Evolutionary conservation across 1,140 invertebrate genomes (phyloP), one percentile per base, ranked within the genome.

Genomic region (Drosophila virilis): DNA sequence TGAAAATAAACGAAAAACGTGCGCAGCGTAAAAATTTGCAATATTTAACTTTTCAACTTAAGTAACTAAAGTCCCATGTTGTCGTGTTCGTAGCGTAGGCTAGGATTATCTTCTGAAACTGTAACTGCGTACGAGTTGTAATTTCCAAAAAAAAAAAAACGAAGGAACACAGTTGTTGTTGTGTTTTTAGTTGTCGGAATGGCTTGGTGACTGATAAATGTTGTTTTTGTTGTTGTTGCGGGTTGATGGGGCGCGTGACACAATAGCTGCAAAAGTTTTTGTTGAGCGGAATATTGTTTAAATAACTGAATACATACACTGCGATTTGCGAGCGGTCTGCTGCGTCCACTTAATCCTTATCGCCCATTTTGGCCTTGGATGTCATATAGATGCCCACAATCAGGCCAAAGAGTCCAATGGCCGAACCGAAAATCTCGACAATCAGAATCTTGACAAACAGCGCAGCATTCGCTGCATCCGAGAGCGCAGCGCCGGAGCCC

Each of bases 361-460:
- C 93, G 78, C 94, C 94, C 94, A 94, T 94, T 92, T 94, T 94
- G 62, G 94, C 92, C 92, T 94, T 95, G 72, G 94, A 95, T 43
- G 94, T 95, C 95, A 98, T 97, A 92, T 99, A 97, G 93, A 99
- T 98, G 73, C 97, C 97, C 62, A 99, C 98, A 93, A 99, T 99
- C n/a, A 99, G 94, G 67, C 98, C 98, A 93, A 99, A 99, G 0
- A 99, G 94, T 91, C 98, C 98, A 93, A 99, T 99, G 80, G 98
- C 98, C 92, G 97, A 98, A 17, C 97, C 98, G 93, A 99, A 99
- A 92, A 99, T 99, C 94, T 99, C 98, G 48, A 99, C 96, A 92
- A 99, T 99, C 8, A 99, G 94, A 93, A 99, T 98, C 93, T 99
- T 99, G 10, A 99, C 98, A 91, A 99, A 99, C 6, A 99, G 94